Conservation (phyloP, 2,113 vertebrate genomes). For the Equus quagga region DNA sequence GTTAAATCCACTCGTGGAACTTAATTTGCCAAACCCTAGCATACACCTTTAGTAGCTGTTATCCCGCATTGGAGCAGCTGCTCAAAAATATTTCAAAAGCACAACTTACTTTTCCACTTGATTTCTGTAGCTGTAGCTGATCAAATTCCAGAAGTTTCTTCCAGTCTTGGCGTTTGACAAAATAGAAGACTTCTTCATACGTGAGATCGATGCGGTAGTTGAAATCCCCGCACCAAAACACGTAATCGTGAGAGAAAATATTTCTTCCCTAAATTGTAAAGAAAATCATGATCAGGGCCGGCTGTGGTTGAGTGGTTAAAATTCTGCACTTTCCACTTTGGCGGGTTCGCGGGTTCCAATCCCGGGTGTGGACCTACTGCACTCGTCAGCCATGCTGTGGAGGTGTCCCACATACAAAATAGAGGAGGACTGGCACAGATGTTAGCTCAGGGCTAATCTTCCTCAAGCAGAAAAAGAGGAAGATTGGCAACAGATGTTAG, state of each 20-base stretch:
- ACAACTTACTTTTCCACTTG: slow-evolving; percentile 88
- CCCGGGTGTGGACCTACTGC: no score
- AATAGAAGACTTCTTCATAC: slow-evolving; percentile 90
- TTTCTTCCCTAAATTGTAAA: slow-evolving; percentile 83
- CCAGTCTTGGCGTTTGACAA: slow-evolving; percentile 91
- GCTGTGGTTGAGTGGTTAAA: no score
- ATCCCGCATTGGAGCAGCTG: not conserved
- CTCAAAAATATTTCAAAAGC: not conserved
- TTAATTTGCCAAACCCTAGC: fast-evolving
- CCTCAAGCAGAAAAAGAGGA: no score
- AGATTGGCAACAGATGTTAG: no score
- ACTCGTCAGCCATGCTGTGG: no score
- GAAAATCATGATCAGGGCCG: not conserved
- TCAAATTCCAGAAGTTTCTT: slow-evolving; percentile 90
- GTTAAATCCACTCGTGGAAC: not conserved
- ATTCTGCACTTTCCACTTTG: no score
- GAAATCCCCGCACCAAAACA: slow-evolving; percentile 92
- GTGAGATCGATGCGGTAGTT: slow-evolving; percentile 91
- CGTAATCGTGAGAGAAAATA: slow-evolving; percentile 90
- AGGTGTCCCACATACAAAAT: no score
- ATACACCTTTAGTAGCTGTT: fast-evolving
- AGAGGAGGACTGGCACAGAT: no score
- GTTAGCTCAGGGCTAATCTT: no score
- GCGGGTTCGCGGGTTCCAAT: no score
- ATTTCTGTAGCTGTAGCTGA: slow-evolving; percentile 90